Percentiles rank a stretch among this genome's conserved stretches.
phyloP scores from a whole-genome alignment of 2,797 vertebrate species.

The Lerista edwardsae region DNA sequence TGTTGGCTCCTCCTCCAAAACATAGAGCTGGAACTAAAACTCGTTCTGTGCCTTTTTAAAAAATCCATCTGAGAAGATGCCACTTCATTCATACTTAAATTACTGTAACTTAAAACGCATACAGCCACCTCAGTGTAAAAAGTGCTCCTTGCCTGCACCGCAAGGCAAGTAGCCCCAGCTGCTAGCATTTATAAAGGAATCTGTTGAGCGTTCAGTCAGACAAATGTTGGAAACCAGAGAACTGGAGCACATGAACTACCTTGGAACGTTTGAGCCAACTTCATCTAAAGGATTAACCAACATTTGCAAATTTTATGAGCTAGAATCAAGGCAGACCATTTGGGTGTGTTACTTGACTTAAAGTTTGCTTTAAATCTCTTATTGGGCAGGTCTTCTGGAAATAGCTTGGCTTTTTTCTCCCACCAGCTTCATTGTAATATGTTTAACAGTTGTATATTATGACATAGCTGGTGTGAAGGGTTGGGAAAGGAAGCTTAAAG shows the following conservation, averaged over 20 bases:
- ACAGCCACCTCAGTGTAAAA: background rate
- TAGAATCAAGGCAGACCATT: background rate
- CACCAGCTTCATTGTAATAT: background rate
- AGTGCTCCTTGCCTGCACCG: background rate
- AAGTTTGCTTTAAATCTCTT: background rate
- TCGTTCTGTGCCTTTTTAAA: background rate
- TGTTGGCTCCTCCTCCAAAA: background rate
- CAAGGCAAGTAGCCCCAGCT: background rate
- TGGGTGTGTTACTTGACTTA: background rate
- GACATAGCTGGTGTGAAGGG: background rate
- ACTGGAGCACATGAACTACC: background rate
- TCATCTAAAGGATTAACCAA: slow-evolving; percentile 23
- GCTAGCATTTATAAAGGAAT: slow-evolving; percentile 28
- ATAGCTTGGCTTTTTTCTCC: background rate
- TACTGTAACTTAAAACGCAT: slow-evolving; percentile 6
- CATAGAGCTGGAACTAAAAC: too few relatives aligned
- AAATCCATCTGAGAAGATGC: background rate
- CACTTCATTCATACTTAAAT: slow-evolving; percentile 12
- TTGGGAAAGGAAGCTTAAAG: background rate
- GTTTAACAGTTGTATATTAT: background rate
- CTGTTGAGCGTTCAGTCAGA: background rate
- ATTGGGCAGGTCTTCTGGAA: background rate
- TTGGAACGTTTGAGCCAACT: slow-evolving; percentile 27
- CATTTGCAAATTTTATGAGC: slow-evolving; percentile 3
- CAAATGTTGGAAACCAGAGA: slow-evolving; percentile 31